These are phyloP conservation scores for Koerneria pararmatus DNA, from an alignment of 2,888 invertebrate genomes.

Conservation along the genomic window DNA sequence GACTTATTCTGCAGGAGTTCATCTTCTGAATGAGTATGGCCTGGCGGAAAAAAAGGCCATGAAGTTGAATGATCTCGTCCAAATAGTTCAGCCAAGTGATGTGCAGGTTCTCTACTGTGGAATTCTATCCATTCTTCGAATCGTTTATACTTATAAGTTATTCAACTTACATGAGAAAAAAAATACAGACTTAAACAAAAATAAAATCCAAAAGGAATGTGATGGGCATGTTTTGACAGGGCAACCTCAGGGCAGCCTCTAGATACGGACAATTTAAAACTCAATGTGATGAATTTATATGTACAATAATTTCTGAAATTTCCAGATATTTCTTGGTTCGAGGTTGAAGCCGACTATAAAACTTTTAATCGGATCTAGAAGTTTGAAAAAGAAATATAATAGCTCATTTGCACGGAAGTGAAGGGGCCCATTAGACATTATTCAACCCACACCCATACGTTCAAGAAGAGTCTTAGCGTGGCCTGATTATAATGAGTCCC, in stretches of 20 bases:
- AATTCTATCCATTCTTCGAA: not conserved
- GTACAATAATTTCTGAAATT: too few species aligned
- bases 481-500: too few species aligned
- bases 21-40: slow-evolving; percentile 45
- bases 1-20: slow-evolving; percentile 32
- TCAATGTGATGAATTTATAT: too few species aligned
- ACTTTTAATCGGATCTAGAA: too few species aligned
- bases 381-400: too few species aligned
- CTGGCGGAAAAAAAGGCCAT: slow-evolving; percentile 45
- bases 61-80: slow-evolving; percentile 50
- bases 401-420: too few species aligned
- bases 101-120: slow-evolving; percentile 32
- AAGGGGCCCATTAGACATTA: slow-evolving; percentile 14
- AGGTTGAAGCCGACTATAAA: too few species aligned
- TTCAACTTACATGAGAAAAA: slow-evolving; percentile 6
- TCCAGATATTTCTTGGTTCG: too few species aligned
- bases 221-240: too few species aligned
- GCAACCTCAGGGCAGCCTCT: too few species aligned
- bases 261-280: too few species aligned
- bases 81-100: slow-evolving; percentile 50
- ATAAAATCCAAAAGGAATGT: not conserved
- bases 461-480: too few species aligned
- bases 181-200: not conserved
- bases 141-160: not conserved
- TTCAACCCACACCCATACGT: not conserved